phyloP scores from a whole-genome alignment of 2,888 invertebrate genomes.

The Saturnia pavonia region DNA sequence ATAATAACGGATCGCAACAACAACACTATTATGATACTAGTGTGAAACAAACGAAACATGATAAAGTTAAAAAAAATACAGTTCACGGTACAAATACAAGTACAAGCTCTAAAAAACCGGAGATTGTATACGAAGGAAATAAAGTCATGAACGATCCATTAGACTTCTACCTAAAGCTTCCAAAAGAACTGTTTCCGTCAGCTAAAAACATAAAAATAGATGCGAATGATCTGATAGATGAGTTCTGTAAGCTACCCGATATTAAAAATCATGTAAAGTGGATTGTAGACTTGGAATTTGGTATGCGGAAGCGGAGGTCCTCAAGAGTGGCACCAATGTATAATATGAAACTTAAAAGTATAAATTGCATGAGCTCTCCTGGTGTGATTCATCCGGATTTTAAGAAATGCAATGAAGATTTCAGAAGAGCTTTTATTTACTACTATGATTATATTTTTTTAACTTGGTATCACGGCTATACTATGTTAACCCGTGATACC shows the following conservation, averaged over 20 bases:
- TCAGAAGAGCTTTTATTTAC: conserved; percentile 51
- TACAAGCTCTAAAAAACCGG: not conserved
- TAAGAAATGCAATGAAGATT: conserved; percentile 52
- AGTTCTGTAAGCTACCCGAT: conserved; percentile 53
- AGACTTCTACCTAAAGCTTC: conserved; percentile 51
- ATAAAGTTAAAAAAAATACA: not conserved
- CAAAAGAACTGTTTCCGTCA: conserved; percentile 56
- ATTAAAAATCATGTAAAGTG: conserved; percentile 47
- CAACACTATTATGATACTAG: not conserved
- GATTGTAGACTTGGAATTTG: conserved; percentile 66
- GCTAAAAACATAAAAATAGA: conserved; percentile 52
- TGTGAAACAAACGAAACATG: not conserved
- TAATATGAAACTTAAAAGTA: conserved; percentile 55
- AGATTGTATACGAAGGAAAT: not conserved
- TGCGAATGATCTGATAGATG: conserved; percentile 64
- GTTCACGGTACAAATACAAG: not conserved
- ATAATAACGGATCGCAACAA: not conserved
- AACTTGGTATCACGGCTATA: conserved; percentile 59
- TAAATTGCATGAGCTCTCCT: conserved; percentile 57
- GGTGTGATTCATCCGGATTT: conserved; percentile 63
- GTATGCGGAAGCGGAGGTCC: conserved; percentile 48
- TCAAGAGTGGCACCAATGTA: conserved; percentile 56
- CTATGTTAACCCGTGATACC: conserved; percentile 44
- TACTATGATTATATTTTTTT: conserved; percentile 63
- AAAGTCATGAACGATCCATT: conserved; percentile 33